A percentile compares a stretch with the other conserved stretches of the same genome.
Evolutionary conservation across 2,888 invertebrate species (phyloP).

Genomic region (Ypsolopha scabrella): DNA sequence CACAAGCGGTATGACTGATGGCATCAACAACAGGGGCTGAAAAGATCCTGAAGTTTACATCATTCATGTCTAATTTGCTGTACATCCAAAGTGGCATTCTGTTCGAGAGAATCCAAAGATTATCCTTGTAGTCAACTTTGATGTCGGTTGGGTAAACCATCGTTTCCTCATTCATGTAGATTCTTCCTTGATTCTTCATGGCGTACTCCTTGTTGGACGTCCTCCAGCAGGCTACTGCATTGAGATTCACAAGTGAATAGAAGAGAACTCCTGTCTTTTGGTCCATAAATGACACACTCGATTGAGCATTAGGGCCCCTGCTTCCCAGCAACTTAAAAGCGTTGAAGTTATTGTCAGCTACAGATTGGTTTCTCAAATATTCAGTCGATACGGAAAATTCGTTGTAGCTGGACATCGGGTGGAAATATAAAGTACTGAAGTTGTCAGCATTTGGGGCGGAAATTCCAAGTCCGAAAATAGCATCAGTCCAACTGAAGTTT

Average conservation of each 20-base stretch:
- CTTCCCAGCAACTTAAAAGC: conserved; percentile 77
- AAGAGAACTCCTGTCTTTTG: conserved; percentile 78
- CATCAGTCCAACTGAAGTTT: conserved; percentile 82
- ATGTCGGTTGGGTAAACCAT: conserved; percentile 85
- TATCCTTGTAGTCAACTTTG: conserved; percentile 78
- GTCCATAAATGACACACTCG: conserved; percentile 79
- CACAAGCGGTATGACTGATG: conserved; percentile 79
- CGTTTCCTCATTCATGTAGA: conserved; percentile 77
- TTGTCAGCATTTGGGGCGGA: conserved; percentile 74
- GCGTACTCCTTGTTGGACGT: conserved; percentile 76
- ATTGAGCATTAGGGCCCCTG: conserved; percentile 79
- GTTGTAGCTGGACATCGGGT: conserved; percentile 81
- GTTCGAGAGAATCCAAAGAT: conserved; percentile 81
- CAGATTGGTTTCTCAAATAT: conserved; percentile 71
- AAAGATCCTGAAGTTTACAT: conserved; percentile 79
- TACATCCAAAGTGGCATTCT: conserved; percentile 80
- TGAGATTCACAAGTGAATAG: conserved; percentile 80
- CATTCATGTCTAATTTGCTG: conserved; percentile 68
- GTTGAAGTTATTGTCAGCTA: conserved; percentile 68
- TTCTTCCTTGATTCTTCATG: conserved; percentile 77
- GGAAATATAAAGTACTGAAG: conserved; percentile 81
- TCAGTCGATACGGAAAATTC: conserved; percentile 82
- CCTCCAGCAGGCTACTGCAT: conserved; percentile 84
- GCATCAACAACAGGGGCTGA: conserved; percentile 77
- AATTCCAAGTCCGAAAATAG: conserved; percentile 80